Conservation (phyloP, 2,797 vertebrate species). For the Arctocebus calabarensis region DNA sequence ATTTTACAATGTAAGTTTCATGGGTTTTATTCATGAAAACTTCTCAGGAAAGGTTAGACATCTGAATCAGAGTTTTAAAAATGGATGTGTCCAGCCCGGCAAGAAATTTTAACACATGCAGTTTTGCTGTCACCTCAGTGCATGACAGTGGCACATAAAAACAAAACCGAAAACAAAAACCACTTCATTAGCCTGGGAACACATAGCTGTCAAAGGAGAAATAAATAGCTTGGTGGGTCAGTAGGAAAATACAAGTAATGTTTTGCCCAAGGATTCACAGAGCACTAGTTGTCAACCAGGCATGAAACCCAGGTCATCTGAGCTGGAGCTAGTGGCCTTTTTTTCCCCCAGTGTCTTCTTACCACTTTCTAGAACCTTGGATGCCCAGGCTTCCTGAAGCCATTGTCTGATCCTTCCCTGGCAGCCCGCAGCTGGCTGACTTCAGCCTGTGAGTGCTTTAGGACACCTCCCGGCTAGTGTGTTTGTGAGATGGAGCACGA, state of each 20-base stretch:
- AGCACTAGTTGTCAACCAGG: neutral
- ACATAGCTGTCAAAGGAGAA: neutral
- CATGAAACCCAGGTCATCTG: neutral
- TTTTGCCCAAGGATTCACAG: neutral
- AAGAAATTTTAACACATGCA: neutral
- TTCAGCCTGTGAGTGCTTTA: neutral
- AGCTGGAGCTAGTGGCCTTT: neutral
- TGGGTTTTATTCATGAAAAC: conserved; percentile 39
- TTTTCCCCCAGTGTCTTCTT: neutral
- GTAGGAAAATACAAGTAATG: neutral
- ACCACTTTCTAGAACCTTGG: neutral
- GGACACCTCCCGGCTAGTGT: neutral
- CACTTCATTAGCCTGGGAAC: neutral
- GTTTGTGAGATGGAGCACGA: neutral
- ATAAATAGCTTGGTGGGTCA: neutral
- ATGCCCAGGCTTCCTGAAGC: neutral
- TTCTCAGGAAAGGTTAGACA: neutral
- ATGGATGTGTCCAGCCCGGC: neutral
- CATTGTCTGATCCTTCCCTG: neutral
- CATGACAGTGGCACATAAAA: neutral
- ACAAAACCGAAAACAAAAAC: neutral
- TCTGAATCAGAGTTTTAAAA: conserved; percentile 31
- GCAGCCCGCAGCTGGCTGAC: neutral
- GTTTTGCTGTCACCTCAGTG: neutral
- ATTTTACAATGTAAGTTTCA: conserved; percentile 49